phyloP scores from a whole-genome alignment of 2,888 invertebrate species.

The Erpobdella octoculata region DNA sequence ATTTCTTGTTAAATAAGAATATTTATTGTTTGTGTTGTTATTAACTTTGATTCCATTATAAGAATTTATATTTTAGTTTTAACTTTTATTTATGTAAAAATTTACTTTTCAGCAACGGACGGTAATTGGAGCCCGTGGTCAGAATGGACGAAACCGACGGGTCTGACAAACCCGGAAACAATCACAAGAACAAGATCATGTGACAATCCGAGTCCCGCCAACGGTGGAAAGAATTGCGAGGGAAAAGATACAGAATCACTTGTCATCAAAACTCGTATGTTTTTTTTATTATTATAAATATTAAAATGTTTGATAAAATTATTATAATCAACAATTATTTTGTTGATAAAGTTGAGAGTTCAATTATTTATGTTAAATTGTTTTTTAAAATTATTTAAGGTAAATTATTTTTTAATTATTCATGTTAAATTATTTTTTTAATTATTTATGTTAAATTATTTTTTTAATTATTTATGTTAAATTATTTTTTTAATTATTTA shows the following conservation, averaged over 20 bases:
- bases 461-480: too few species aligned
- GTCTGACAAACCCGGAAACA: conserved; percentile 27
- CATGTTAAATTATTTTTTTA: too few species aligned
- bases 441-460: too few species aligned
- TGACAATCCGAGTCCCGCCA: conserved; percentile 15
- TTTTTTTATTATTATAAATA: not conserved
- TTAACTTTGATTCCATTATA: not conserved
- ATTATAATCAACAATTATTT: not conserved
- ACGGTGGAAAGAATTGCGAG: conserved; percentile 9
- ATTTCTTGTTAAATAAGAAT: too few species aligned
- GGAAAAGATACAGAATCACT: not conserved
- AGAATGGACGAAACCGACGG: conserved; percentile 33
- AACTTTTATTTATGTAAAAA: not conserved
- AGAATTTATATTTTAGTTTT: not conserved
- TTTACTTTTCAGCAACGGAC: conserved; percentile 23
- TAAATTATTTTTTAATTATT: not conserved
- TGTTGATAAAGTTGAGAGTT: too few species aligned
- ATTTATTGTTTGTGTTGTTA: too few species aligned
- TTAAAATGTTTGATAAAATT: not conserved
- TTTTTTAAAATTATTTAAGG: not conserved
- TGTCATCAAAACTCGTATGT: not conserved
- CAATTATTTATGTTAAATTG: too few species aligned
- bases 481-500: too few species aligned
- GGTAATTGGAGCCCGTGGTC: conserved; percentile 33
- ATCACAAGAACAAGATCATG: conserved; percentile 14